Conservation (phyloP, 1,140 invertebrate species). For the Drosophila yakuba region DNA sequence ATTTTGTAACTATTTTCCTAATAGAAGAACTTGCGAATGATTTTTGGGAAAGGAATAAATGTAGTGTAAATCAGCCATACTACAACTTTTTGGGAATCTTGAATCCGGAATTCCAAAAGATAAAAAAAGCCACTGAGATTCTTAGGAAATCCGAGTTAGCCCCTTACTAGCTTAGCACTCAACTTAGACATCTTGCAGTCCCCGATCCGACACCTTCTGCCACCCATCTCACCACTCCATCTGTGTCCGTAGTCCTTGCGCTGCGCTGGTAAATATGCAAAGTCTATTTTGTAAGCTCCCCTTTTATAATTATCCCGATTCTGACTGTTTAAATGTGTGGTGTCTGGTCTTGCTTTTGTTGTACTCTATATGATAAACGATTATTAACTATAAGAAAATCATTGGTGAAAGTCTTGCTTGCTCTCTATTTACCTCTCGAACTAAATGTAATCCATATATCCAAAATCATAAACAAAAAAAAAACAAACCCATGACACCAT, state of each 20-base stretch:
- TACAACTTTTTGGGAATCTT: no score
- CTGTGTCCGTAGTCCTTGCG: conserved; percentile 71
- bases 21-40: no score
- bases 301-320: conserved; percentile 33
- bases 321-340: conserved; percentile 69
- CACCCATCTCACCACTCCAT: conserved; percentile 46
- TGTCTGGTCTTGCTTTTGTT: conserved; percentile 76
- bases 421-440: conserved; percentile 58
- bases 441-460: conserved; percentile 55
- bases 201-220: conserved; percentile 28
- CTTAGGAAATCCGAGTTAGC: neutral
- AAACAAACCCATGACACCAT: conserved; percentile 42
- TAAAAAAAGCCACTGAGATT: neutral
- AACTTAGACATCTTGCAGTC: conserved; percentile 12
- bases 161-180: neutral
- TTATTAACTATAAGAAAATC: conserved; percentile 63
- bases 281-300: conserved; percentile 29
- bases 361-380: conserved; percentile 39
- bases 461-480: conserved; percentile 37
- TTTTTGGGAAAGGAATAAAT: no score
- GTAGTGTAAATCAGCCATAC: no score
- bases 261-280: conserved; percentile 79
- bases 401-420: conserved; percentile 73
- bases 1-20: no score
- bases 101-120: no score